phyloP scores from a whole-genome alignment of 2,113 vertebrate genomes.

The Anoura caudifer region DNA sequence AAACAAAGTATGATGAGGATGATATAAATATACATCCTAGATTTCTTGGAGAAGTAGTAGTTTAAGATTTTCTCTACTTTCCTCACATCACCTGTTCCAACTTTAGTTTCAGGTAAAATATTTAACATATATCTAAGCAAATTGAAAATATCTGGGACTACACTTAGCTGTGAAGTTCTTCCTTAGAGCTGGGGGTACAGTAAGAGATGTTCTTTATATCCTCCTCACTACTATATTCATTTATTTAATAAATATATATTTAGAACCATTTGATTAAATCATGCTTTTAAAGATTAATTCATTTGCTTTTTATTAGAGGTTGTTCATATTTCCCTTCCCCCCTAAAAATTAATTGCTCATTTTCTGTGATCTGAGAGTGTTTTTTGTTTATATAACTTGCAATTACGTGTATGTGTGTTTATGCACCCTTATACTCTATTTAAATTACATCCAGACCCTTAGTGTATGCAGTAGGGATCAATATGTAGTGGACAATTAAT shows the following conservation, averaged over 20 bases:
- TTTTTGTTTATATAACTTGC: background rate
- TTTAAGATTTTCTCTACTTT: background rate
- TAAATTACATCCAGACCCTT: background rate
- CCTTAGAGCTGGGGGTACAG: background rate
- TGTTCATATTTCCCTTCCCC: background rate
- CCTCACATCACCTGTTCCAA: background rate
- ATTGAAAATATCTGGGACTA: background rate
- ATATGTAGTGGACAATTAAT: background rate
- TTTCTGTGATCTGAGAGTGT: background rate
- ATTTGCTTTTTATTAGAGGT: background rate
- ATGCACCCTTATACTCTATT: background rate
- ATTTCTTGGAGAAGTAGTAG: background rate
- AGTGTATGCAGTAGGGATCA: background rate
- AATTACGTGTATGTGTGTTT: background rate
- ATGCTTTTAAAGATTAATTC: background rate
- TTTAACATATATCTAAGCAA: background rate
- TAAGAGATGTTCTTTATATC: background rate
- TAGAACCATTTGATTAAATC: background rate
- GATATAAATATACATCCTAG: background rate
- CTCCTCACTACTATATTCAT: background rate
- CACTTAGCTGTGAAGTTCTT: background rate
- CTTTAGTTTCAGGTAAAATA: background rate
- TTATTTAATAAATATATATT: background rate
- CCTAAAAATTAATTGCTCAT: background rate
- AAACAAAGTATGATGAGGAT: background rate